Evolutionary conservation across 2,888 invertebrate genomes (phyloP).

Genomic region (Tetragonula carbonaria): DNA sequence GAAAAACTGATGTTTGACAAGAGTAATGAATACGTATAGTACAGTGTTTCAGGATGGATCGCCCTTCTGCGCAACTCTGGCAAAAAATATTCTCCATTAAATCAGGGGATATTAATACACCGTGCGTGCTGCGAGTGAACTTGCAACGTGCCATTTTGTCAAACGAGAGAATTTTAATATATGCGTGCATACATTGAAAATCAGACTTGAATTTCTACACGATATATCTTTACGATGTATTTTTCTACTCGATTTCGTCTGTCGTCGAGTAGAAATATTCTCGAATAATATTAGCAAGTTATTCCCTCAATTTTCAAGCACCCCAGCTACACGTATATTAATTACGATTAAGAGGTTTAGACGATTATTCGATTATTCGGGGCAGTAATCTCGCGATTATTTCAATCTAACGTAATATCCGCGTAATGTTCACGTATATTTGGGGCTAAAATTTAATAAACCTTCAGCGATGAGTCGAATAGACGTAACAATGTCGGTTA

Average conservation of each 20-base stretch:
- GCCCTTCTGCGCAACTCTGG: not conserved
- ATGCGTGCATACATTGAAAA: too few relatives aligned
- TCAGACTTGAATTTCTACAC: too few relatives aligned
- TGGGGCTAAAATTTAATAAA: not conserved
- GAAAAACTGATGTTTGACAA: not conserved
- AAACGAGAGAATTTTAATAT: too few relatives aligned
- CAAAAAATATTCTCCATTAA: not conserved
- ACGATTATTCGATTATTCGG: not conserved
- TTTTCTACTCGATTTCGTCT: too few relatives aligned
- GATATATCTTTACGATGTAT: too few relatives aligned
- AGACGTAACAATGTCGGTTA: not conserved
- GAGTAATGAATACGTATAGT: not conserved
- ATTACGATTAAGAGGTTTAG: constrained; percentile 1
- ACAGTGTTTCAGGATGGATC: not conserved
- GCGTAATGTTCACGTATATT: not conserved
- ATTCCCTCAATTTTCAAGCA: not conserved
- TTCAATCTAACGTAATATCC: not conserved
- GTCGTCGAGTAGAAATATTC: not conserved
- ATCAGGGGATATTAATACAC: too few relatives aligned
- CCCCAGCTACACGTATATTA: not conserved
- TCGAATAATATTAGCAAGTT: not conserved
- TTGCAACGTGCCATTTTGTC: too few relatives aligned
- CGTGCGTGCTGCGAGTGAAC: too few relatives aligned
- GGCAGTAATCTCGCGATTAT: not conserved
- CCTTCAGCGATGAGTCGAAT: not conserved